Conservation (phyloP, 2,797 vertebrate species). For the Zenarchopterus dispar region DNA sequence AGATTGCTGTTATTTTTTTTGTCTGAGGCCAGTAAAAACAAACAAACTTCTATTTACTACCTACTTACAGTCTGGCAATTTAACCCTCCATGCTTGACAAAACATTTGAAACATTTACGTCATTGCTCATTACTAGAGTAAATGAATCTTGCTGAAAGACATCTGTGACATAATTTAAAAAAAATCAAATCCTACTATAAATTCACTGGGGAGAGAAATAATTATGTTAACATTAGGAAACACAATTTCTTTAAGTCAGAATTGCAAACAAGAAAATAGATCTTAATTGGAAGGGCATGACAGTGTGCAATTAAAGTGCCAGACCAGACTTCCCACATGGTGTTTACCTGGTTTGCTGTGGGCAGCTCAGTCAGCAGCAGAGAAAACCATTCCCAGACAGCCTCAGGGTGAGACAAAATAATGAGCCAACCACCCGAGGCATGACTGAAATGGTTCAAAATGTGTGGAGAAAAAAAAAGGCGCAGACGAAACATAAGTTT, state of each 20-base stretch:
- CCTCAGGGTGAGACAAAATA: conserved; percentile 45
- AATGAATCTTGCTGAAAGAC: conserved; percentile 8
- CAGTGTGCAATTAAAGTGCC: conserved; percentile 68
- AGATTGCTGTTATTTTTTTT: conserved; percentile 37
- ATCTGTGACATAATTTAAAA: background rate
- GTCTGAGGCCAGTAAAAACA: conserved; percentile 25
- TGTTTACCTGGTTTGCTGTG: conserved; percentile 71
- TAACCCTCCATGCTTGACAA: conserved; percentile 19
- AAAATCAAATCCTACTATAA: background rate
- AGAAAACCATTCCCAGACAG: conserved; percentile 55
- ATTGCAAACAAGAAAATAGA: conserved; percentile 33
- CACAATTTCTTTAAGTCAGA: conserved; percentile 18
- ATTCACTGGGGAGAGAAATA: conserved; percentile 2
- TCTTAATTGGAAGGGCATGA: conserved; percentile 40
- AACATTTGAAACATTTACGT: conserved; percentile 23
- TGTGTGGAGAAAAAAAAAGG: conserved; percentile 23
- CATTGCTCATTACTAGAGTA: background rate
- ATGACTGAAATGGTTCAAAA: conserved; percentile 21
- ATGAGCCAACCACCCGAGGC: conserved; percentile 38
- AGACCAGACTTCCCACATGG: conserved; percentile 66
- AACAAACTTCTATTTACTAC: conserved; percentile 40
- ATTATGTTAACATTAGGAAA: conserved; percentile 14
- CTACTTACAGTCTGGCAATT: conserved; percentile 28
- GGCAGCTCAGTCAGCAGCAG: conserved; percentile 62
- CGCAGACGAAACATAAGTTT: conserved; percentile 22